Evolutionary conservation across 2,113 vertebrate species (phyloP).

Genomic region (Argyrosomus japonicus): DNA sequence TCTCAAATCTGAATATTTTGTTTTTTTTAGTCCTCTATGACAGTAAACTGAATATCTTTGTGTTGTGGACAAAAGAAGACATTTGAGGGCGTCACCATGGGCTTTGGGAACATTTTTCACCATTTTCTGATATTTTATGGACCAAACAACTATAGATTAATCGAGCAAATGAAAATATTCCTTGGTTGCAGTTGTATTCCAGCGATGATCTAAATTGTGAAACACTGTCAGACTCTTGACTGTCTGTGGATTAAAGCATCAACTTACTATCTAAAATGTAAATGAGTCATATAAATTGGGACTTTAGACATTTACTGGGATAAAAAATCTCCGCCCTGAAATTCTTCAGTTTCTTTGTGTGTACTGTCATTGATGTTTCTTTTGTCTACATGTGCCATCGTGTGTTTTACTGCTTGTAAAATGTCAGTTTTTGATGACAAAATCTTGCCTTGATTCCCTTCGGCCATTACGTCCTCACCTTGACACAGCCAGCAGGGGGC

Average conservation of each 20-base stretch:
- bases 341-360: background rate
- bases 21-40: too few relatives aligned
- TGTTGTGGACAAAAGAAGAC: too few relatives aligned
- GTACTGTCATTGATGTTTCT: background rate
- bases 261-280: background rate
- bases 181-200: background rate
- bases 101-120: too few relatives aligned
- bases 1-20: too few relatives aligned
- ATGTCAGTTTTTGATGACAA: background rate
- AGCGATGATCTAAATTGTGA: background rate
- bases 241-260: background rate
- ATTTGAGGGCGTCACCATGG: too few relatives aligned
- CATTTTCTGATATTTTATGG: too few relatives aligned
- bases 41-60: too few relatives aligned
- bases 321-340: background rate
- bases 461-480: background rate
- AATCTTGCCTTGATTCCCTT: background rate
- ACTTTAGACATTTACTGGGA: background rate
- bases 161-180: too few relatives aligned
- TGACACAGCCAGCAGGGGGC: conserved; percentile 53
- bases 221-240: background rate
- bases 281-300: background rate
- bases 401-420: background rate
- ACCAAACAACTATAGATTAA: background rate
- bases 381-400: background rate